Evolutionary conservation across 2,797 vertebrate species (phyloP).

Genomic region (Harpagifer antarcticus): DNA sequence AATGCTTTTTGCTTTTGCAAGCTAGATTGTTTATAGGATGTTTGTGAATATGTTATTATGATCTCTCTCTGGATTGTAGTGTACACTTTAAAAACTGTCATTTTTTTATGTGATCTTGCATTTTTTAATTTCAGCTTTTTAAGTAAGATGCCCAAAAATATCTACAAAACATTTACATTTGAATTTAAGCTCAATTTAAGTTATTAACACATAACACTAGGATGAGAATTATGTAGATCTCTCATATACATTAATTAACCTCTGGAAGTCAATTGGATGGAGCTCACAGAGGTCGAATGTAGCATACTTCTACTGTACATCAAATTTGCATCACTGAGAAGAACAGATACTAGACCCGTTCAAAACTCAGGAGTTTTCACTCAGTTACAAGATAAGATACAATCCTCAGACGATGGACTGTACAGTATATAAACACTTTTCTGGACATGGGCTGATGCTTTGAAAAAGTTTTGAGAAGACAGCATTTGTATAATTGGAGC

Average conservation of each 20-base stretch:
- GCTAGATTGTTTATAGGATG: constrained; percentile 2
- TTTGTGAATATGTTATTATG: background rate
- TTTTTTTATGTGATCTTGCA: background rate
- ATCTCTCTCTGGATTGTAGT: constrained; percentile 3
- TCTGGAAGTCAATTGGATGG: background rate
- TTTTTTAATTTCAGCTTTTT: background rate
- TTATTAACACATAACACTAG: background rate
- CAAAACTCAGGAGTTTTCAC: background rate
- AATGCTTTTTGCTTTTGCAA: constrained; percentile 2
- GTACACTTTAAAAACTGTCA: background rate
- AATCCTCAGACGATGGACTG: too few species aligned
- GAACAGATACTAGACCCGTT: background rate
- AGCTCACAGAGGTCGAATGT: background rate
- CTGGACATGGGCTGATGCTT: too few species aligned
- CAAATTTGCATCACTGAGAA: background rate
- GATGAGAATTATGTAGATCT: background rate
- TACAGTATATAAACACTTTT: too few species aligned
- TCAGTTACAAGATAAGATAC: background rate
- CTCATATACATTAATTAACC: background rate
- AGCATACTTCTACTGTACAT: background rate
- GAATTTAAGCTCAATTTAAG: background rate
- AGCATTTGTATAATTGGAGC: too few species aligned
- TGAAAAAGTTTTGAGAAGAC: too few species aligned
- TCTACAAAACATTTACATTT: background rate
- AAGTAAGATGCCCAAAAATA: background rate